Evolutionary conservation across 2,888 invertebrate species (phyloP).

Genomic region (Tanypteryx hageni): DNA sequence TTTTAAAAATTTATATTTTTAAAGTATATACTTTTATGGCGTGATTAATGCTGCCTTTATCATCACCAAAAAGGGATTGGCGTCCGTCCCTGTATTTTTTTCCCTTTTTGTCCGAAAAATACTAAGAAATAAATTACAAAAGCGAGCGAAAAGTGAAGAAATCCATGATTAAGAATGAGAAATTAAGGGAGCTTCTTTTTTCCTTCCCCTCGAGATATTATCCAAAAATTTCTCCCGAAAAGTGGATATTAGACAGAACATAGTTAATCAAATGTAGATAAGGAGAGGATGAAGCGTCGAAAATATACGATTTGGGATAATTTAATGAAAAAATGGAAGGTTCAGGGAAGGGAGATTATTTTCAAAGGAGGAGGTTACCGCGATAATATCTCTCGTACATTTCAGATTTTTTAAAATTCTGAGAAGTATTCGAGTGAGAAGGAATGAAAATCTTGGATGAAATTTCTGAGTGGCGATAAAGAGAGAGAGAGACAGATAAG

Average conservation of each 20-base stretch:
- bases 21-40: background rate
- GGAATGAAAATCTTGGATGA: background rate
- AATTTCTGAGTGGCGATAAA: background rate
- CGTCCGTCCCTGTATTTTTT: background rate
- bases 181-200: background rate
- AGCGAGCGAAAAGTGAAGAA: background rate
- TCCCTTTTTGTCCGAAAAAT: background rate
- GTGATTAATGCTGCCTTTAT: conserved; percentile 38
- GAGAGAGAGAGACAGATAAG: background rate
- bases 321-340: conserved; percentile 54
- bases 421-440: background rate
- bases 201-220: conserved; percentile 22
- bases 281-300: conserved; percentile 20
- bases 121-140: background rate
- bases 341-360: background rate
- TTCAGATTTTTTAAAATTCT: background rate
- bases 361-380: background rate
- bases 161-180: conserved; percentile 43
- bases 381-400: background rate
- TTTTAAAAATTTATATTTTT: conserved; percentile 17
- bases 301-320: conserved; percentile 56
- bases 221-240: conserved; percentile 46
- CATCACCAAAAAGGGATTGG: background rate
- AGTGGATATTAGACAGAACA: conserved; percentile 43
- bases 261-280: conserved; percentile 61